Base-by-base conservation (phyloP, 2,888 invertebrate genomes). In the Microctonus aethiopoides region DNA sequence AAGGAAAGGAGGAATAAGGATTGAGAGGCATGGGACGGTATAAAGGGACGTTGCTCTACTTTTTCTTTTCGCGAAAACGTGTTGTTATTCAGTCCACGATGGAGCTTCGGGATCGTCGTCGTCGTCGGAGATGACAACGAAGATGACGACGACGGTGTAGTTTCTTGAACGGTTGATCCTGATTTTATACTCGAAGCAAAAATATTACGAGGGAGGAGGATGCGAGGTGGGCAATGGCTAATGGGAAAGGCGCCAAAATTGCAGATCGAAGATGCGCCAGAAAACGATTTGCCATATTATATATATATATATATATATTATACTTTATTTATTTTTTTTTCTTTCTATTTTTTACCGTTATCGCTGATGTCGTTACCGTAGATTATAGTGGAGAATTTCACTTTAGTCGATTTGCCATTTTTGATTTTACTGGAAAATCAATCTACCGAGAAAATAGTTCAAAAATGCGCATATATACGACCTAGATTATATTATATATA, bases 231-330 rank as follows among this genome's bases (percentile, higher is more conserved):
- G 22, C 32, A 62, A 57, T 26, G 62, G 34, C 29, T 22, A 54
- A 41, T 64, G 71, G 57, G 65, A 16, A 68, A 66, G 56, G 16
- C 65, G 56, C 65, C 46, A 59, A 59, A 51, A 51, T 60, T 66
- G 32, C 54, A 60, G 66, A 75, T 74, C 70, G 73, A 66, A 72
- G 72, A 76, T 75, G 26, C 26, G 61, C 72, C 75, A 78, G 75
- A 78, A 78, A 79, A 80, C 78, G 72, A 76, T 75, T 77, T 70
- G 72, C 71, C 73, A 73, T 74, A 73, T 73, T n/a, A 71, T 66
- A 65, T 60, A n/a, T n/a, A n/a, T n/a, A n/a, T n/a, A n/a, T n/a
- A n/a, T n/a, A n/a, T n/a, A n/a, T n/a, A n/a, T n/a, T n/a, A n/a
- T n/a, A n/a, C n/a, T n/a, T n/a, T n/a, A n/a, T 16, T 7, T 16